phyloP scores from a whole-genome alignment of 1,140 invertebrate species.

The Neodiprion fabricii region DNA sequence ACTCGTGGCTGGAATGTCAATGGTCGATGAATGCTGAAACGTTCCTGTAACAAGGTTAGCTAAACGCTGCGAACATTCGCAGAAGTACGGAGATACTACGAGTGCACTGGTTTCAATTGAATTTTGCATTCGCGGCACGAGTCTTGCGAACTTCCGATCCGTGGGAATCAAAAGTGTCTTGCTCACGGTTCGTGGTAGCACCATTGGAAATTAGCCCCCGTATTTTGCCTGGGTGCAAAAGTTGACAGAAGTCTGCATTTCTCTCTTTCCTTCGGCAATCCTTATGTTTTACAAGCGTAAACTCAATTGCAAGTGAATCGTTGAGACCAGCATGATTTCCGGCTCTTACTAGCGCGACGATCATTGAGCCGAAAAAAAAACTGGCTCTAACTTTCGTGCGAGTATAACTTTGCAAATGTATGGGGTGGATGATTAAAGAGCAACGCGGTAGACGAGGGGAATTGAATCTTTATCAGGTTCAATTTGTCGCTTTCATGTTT shows the following conservation, averaged over 20 bases:
- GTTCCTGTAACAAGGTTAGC: not conserved
- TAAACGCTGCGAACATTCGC: conserved; percentile 1
- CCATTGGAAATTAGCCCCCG: not conserved
- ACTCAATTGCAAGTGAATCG: too few relatives aligned
- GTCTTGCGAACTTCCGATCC: not conserved
- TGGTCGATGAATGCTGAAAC: not conserved
- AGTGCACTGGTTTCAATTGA: not conserved
- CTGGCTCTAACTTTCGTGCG: too few relatives aligned
- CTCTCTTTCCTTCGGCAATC: too few relatives aligned
- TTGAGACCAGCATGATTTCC: too few relatives aligned
- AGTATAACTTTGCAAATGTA: not conserved
- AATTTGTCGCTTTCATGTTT: not conserved
- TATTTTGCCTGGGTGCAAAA: too few relatives aligned
- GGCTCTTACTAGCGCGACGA: too few relatives aligned
- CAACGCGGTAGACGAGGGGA: not conserved
- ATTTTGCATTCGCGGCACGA: not conserved
- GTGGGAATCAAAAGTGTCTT: not conserved
- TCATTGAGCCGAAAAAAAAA: too few relatives aligned
- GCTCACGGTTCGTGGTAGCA: not conserved
- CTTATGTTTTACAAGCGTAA: too few relatives aligned
- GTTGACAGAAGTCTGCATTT: too few relatives aligned
- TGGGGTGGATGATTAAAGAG: not conserved
- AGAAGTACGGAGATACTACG: not conserved
- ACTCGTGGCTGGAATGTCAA: not conserved
- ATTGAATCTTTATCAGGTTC: not conserved